Evolutionary conservation across 2,113 vertebrate genomes (phyloP).

Genomic region (Hylia prasina): DNA sequence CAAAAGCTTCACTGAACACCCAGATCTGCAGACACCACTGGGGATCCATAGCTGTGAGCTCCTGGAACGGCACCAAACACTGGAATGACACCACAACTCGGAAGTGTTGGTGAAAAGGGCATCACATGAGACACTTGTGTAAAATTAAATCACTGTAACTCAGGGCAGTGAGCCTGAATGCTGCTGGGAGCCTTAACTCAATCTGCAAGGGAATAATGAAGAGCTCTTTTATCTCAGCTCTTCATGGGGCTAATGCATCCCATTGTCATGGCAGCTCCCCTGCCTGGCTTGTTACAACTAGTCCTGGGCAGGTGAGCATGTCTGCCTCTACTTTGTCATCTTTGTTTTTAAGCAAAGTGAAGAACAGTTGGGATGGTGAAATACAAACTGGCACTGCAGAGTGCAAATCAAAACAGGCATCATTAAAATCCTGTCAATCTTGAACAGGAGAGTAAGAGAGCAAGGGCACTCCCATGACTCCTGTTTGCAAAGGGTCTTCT

Average conservation of each 20-base stretch:
- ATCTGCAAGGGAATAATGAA: conserved; percentile 26
- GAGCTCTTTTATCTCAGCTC: conserved; percentile 23
- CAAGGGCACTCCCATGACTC: neutral
- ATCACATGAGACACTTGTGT: neutral
- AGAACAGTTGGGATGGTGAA: neutral
- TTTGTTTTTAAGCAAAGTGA: neutral
- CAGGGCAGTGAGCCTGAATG: neutral
- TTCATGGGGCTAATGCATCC: conserved; percentile 26
- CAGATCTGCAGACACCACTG: neutral
- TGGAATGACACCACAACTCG: neutral
- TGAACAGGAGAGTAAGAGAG: neutral
- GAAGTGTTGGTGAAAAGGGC: neutral
- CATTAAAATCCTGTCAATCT: neutral
- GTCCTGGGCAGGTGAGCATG: neutral
- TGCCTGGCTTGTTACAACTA: neutral
- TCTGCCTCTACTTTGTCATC: neutral
- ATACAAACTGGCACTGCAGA: neutral
- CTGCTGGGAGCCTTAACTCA: conserved; percentile 19
- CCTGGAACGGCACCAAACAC: neutral
- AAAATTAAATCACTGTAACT: conserved; percentile 42
- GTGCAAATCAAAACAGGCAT: neutral
- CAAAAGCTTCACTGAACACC: neutral
- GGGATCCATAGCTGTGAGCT: neutral
- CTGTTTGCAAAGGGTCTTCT: neutral
- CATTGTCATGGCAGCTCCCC: neutral